Percentiles rank a stretch among this genome's conserved stretches.
Conservation (phyloP, 2,888 invertebrate species). For the Drosophila gaucha region DNA sequence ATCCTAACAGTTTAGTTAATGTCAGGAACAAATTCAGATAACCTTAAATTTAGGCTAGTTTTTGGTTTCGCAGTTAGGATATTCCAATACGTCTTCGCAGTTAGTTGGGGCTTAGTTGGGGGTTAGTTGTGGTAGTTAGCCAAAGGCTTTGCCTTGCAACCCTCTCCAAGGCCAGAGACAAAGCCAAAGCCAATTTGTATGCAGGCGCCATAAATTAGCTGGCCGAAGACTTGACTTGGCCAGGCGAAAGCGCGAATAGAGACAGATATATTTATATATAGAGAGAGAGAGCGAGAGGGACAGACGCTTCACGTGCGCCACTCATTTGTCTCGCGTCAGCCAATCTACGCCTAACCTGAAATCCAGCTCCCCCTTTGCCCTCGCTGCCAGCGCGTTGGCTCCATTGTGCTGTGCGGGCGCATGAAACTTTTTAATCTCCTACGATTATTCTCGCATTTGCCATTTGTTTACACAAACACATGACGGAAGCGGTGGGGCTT, state of each 20-base stretch:
- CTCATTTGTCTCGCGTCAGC: slow-evolving; percentile 76
- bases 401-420: slow-evolving; percentile 47
- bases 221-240: slow-evolving; percentile 47
- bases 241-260: background rate
- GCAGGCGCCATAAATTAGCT: slow-evolving; percentile 74
- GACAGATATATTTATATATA: slow-evolving; percentile 2
- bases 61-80: background rate
- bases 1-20: too few species aligned
- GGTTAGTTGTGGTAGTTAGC: slow-evolving; percentile 29
- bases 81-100: background rate
- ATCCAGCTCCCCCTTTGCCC: background rate
- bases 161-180: slow-evolving; percentile 18
- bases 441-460: slow-evolving; percentile 84
- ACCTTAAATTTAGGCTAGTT: background rate
- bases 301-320: slow-evolving; percentile 70
- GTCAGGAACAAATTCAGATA: background rate
- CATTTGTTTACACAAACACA: slow-evolving; percentile 80
- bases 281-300: background rate
- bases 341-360: slow-evolving; percentile 14
- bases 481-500: slow-evolving; percentile 5
- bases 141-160: slow-evolving; percentile 13
- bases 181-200: slow-evolving; percentile 66
- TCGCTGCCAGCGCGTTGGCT: background rate
- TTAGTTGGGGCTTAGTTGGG: slow-evolving; percentile 36
- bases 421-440: slow-evolving; percentile 83